Evolutionary conservation across 2,888 invertebrate species (phyloP), one percentile per base, ranked within the genome.

Genomic region (Hemistola chrysoprasaria): DNA sequence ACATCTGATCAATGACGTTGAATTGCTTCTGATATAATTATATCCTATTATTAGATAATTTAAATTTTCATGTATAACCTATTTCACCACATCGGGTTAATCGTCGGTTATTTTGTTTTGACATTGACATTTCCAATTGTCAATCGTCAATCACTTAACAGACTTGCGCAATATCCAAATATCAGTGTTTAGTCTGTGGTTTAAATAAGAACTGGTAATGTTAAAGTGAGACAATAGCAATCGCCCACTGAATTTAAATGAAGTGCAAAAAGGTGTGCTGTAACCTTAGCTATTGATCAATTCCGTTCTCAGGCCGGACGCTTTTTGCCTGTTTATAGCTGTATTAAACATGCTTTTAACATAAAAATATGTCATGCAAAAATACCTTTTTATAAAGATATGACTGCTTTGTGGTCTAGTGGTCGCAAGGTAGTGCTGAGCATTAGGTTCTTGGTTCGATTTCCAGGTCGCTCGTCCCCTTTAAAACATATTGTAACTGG

Each of bases 91-190:
- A 11, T 1, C 1, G 9, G 4, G 26, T 25, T 25, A 38, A 26
- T 16, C 39, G 23, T 8, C 1, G 32, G 21, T 29, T 29, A 29
- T 11, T 7, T 29, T 34, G 29, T 24, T 33, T 8, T 40, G 35
- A 40, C 40, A 40, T 40, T 40, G 40, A 35, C 40, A 40, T 40
- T 40, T 40, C n/a, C 22, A 16, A n/a, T 40, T 22, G 24, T 40
- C 24, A 40, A 40, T 28, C 20, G 20, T 8, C 10, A 31, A 2
- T 23, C 10, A 23, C 32, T 20, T 25, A 25, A 40, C 30, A 7
- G 28, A 16, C 25, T 40, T 30, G 26, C n/a, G 30, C 35, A 40
- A 41, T 24, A n/a, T 21, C 11, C 6, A 7, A 39, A 39, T 20
- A 21, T n/a, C 11, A 20, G 10, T 10, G 24, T 9, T 22, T 35